Percentiles rank a stretch among this genome's conserved stretches.
Evolutionary conservation across 2,797 vertebrate genomes (phyloP).

Genomic region (Acipenser oxyrinchus): DNA sequence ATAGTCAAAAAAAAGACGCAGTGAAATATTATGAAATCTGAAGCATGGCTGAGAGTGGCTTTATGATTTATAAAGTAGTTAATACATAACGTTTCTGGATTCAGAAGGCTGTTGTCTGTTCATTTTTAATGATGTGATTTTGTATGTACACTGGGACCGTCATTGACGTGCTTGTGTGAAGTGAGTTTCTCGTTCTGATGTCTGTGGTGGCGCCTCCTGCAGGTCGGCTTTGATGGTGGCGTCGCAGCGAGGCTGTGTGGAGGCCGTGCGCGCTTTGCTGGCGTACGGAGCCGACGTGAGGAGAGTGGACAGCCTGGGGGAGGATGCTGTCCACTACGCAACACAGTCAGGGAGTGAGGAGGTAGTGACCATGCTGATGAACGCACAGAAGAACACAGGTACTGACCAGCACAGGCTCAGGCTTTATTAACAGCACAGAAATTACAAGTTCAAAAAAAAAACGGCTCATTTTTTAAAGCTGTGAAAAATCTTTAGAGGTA

Average conservation of each 20-base stretch:
- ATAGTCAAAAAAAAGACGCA: too few relatives aligned
- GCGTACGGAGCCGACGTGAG: constrained; percentile 31
- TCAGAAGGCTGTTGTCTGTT: not conserved
- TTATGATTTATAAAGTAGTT: not conserved
- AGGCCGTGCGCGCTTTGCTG: constrained; percentile 42
- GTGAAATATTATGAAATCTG: too few relatives aligned
- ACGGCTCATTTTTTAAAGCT: too few relatives aligned
- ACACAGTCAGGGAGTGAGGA: constrained; percentile 8
- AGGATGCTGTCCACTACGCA: constrained; percentile 26
- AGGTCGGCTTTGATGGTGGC: constrained; percentile 53
- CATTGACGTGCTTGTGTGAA: not conserved
- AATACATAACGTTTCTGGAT: not conserved
- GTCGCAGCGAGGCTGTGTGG: constrained; percentile 38
- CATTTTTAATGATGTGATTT: not conserved
- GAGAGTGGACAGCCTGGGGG: constrained; percentile 23
- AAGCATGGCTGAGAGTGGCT: too few relatives aligned
- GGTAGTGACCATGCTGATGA: constrained; percentile 19
- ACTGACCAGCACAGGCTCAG: not conserved
- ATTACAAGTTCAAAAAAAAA: too few relatives aligned
- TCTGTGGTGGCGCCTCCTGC: not conserved
- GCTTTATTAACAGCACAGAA: not conserved
- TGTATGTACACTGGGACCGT: not conserved
- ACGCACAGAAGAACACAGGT: not conserved
- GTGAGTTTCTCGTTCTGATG: not conserved
- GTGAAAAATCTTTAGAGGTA: too few relatives aligned